phyloP scores from a whole-genome alignment of 2,888 invertebrate genomes.

The Platerodrilus igneus region DNA sequence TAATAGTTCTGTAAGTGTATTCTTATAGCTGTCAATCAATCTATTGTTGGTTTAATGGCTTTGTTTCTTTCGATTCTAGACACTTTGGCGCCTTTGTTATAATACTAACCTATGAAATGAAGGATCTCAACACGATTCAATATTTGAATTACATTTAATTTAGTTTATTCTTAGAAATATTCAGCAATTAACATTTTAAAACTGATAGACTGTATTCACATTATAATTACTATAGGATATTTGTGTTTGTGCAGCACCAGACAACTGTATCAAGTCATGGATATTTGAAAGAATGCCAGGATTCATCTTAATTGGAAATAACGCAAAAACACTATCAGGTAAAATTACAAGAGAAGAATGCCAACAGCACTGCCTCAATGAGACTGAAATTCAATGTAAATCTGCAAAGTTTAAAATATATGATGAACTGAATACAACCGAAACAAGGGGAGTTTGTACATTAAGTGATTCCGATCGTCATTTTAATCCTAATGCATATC shows the following conservation, averaged over 20 bases:
- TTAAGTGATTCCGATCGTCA: slow-evolving; percentile 70
- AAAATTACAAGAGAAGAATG: slow-evolving; percentile 64
- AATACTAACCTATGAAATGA: too few relatives aligned
- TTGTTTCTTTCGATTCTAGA: too few relatives aligned
- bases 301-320: slow-evolving; percentile 65
- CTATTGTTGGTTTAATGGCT: too few relatives aligned
- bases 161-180: too few relatives aligned
- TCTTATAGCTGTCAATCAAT: too few relatives aligned
- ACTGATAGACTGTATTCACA: not conserved
- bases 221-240: slow-evolving; percentile 1
- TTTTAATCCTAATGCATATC: slow-evolving; percentile 70
- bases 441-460: slow-evolving; percentile 59
- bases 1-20: too few relatives aligned
- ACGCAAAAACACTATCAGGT: slow-evolving; percentile 56
- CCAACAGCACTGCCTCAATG: slow-evolving; percentile 58
- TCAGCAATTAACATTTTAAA: not conserved
- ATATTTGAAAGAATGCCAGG: slow-evolving; percentile 71
- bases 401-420: slow-evolving; percentile 52
- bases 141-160: too few relatives aligned
- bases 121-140: too few relatives aligned
- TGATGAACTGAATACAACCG: slow-evolving; percentile 18
- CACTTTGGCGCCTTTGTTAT: too few relatives aligned
- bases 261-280: slow-evolving; percentile 54
- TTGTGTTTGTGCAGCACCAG: too few relatives aligned
- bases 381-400: slow-evolving; percentile 52